Evolutionary conservation across 2,888 invertebrate genomes (phyloP).

Genomic region (Pachycephus smyrnensis): DNA sequence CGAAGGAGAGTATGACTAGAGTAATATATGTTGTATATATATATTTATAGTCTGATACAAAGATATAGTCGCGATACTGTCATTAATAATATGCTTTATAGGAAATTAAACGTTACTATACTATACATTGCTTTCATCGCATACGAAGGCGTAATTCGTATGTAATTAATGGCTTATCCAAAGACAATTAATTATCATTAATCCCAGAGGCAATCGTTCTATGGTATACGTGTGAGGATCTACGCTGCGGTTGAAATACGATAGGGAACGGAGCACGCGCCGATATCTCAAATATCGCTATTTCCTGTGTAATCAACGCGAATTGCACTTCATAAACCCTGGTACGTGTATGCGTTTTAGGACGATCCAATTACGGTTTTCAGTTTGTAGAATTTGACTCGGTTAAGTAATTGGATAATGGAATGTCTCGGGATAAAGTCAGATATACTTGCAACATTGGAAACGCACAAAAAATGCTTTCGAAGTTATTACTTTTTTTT

Average conservation of each 20-base stretch:
- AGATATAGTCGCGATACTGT: neutral
- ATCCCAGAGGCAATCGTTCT: neutral
- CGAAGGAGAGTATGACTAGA: neutral
- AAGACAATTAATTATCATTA: neutral
- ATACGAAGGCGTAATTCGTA: neutral
- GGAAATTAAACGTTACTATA: neutral
- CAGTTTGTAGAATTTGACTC: slow-evolving; percentile 42
- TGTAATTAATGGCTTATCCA: neutral
- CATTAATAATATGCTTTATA: neutral
- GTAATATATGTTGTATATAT: neutral
- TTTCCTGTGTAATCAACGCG: slow-evolving; percentile 30
- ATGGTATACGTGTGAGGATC: neutral
- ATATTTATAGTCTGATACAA: neutral
- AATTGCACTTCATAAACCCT: slow-evolving; percentile 12
- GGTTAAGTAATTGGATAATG: slow-evolving; percentile 40
- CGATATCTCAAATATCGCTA: slow-evolving; percentile 42
- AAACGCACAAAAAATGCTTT: neutral
- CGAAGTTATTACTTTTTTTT: neutral
- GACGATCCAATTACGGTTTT: slow-evolving; percentile 41
- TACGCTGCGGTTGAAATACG: slow-evolving; percentile 35
- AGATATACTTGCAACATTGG: neutral
- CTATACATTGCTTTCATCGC: neutral
- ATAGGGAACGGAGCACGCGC: slow-evolving; percentile 32
- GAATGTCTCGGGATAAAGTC: slow-evolving; percentile 5
- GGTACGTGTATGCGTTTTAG: slow-evolving; percentile 19